Base-by-base conservation (phyloP, 2,888 invertebrate genomes). In the Chromoteleia sp. region DNA sequence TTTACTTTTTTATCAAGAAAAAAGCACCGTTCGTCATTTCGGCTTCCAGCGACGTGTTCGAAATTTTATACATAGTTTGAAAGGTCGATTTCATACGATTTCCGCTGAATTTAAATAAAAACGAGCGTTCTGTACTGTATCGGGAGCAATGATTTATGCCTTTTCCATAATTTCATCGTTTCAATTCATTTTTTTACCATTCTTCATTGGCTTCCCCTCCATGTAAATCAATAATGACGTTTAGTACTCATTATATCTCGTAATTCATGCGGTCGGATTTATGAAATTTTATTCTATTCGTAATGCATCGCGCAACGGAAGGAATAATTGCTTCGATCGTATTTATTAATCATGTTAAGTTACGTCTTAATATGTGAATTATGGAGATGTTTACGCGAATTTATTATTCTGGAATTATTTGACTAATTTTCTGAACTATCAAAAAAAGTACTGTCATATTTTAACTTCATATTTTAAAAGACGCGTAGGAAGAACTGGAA, bases 401-500 rank as follows among this genome's bases (percentile, higher is more conserved):
- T 25, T 6, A 25, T 6, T 6, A 25, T 2, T 2, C 3, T 25
- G 3, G 25, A 25, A 25, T 25, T 25, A 25, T 25, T 25, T 6
- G 25, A 6, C 25, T 2, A 6, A 25, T 25, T 25, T 25, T 2
- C 25, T 6, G 25, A 6, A 25, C 25, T 17, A 17, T 17, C 17
- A 17, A 17, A 17, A 17, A 6, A 33, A 6, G 25, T 45, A 15
- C 7, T 19, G 14, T 48, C 45, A 21, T 29, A 10, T 0, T 10
- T 36, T 21, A 19, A 3, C 19, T 33, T 63, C 10, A 21, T 48
- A 17, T 61, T 29, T 39, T 21, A 39, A 48, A 68, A 56, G 12
- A 56, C 17, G 68, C 56, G 70, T 70, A 14, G 70, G 70, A 12
- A 10, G 43, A n/a, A 15, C n/a, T 19, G 30, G 30, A 54, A 68